These are phyloP conservation scores for Andrena marginata DNA, from an alignment of 2,888 invertebrate species.

Conservation along the genomic window DNA sequence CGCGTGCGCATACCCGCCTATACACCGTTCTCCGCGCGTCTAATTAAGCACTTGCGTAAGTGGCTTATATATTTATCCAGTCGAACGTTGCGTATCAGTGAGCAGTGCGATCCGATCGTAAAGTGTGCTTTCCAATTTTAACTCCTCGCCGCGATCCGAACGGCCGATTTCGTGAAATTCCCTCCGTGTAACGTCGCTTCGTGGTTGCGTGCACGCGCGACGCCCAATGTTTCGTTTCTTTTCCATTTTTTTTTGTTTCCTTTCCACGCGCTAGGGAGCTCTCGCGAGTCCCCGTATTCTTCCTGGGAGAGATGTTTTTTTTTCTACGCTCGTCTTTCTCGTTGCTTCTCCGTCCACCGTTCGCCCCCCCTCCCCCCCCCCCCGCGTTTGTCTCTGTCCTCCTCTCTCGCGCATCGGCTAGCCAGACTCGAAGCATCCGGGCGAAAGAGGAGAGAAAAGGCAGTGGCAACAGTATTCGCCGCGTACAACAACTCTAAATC, in stretches of 20 bases:
- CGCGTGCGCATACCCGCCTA: slow-evolving; percentile 8
- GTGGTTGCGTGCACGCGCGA: slow-evolving; percentile 23
- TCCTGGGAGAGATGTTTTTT: slow-evolving; percentile 76
- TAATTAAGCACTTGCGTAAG: slow-evolving; percentile 64
- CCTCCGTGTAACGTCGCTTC: neutral
- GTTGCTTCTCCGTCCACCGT: slow-evolving; percentile 5
- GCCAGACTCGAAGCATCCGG: slow-evolving; percentile 36
- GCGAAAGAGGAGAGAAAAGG: slow-evolving; percentile 62
- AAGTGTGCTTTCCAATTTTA: slow-evolving; percentile 34
- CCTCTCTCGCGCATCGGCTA: neutral
- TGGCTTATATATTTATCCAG: slow-evolving; percentile 53
- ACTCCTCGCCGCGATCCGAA: slow-evolving; percentile 2
- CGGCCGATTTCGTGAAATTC: slow-evolving; percentile 9
- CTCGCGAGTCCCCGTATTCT: slow-evolving; percentile 70
- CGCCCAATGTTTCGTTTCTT: neutral
- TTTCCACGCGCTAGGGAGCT: slow-evolving; percentile 46
- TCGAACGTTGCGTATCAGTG: slow-evolving; percentile 28
- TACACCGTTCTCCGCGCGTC: slow-evolving; percentile 36
- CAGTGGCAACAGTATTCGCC: slow-evolving; percentile 69
- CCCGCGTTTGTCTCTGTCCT: slow-evolving; percentile 2
- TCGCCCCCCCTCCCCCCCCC: neutral
- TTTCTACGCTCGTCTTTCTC: slow-evolving; percentile 8
- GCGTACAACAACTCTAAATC: slow-evolving; percentile 78
- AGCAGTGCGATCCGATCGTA: slow-evolving; percentile 31
- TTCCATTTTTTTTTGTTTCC: slow-evolving; percentile 30